A percentile compares a stretch with the other conserved stretches of the same genome.
Evolutionary conservation across 1,140 invertebrate genomes (phyloP).

Genomic region (Telenomus remus): DNA sequence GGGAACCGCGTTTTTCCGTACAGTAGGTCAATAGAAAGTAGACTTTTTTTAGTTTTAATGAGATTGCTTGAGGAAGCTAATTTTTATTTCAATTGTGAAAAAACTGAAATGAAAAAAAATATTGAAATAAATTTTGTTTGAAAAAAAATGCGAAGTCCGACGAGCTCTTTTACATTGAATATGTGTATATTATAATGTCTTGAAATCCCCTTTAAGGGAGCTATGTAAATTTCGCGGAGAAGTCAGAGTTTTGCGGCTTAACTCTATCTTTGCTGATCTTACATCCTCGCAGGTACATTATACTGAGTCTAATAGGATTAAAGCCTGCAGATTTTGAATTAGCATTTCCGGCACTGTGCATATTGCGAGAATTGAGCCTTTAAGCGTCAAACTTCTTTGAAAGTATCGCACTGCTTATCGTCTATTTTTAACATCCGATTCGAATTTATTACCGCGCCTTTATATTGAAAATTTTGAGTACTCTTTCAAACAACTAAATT

Average conservation of each 20-base stretch:
- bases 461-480: too few species aligned
- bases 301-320: slow-evolving; percentile 60
- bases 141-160: background rate
- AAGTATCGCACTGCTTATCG: slow-evolving; percentile 48
- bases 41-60: too few species aligned
- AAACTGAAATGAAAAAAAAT: background rate
- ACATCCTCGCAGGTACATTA: slow-evolving; percentile 53
- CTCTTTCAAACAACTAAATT: too few species aligned
- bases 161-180: slow-evolving; percentile 23
- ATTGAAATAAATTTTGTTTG: background rate
- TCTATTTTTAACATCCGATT: slow-evolving; percentile 37
- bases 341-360: slow-evolving; percentile 51
- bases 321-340: slow-evolving; percentile 58
- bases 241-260: slow-evolving; percentile 56
- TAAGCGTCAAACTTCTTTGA: slow-evolving; percentile 46
- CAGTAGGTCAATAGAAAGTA: too few species aligned
- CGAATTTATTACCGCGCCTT: slow-evolving; percentile 19
- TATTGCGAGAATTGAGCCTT: slow-evolving; percentile 55
- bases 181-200: slow-evolving; percentile 47
- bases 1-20: too few species aligned
- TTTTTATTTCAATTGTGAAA: too few species aligned
- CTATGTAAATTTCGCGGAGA: slow-evolving; percentile 54
- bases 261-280: slow-evolving; percentile 56
- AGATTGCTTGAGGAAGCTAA: too few species aligned
- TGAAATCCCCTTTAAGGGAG: slow-evolving; percentile 37